These are phyloP conservation scores for Setipinna tenuifilis DNA, from an alignment of 2,797 vertebrate species.

Conservation along the genomic window DNA sequence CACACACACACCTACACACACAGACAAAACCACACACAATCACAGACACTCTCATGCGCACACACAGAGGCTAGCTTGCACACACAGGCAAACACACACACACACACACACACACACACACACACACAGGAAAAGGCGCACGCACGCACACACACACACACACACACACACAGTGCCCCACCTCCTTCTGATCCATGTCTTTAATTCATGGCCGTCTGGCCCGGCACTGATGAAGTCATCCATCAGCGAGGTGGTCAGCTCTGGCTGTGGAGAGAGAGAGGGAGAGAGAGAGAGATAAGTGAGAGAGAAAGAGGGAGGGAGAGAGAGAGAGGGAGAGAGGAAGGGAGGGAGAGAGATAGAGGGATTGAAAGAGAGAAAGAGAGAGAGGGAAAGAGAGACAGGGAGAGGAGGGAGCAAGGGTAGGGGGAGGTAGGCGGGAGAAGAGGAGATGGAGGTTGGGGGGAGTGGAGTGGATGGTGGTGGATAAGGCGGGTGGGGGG, in stretches of 20 bases:
- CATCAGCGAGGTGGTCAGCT: conserved; percentile 71
- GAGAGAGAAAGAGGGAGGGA: conserved; percentile 20
- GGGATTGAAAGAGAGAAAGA: background rate
- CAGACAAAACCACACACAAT: background rate
- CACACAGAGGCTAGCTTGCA: too few relatives aligned
- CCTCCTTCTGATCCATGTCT: conserved; percentile 66
- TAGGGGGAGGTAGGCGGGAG: conserved; percentile 21
- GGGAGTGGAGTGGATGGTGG: background rate
- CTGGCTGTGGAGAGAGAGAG: conserved; percentile 40
- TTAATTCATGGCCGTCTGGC: conserved; percentile 75
- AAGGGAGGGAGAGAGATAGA: conserved; percentile 31
- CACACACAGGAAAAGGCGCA: background rate
- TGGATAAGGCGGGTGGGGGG: background rate
- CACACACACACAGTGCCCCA: conserved; percentile 8
- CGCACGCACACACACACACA: background rate
- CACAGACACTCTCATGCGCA: background rate
- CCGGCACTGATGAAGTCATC: conserved; percentile 82
- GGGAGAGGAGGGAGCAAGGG: conserved; percentile 18
- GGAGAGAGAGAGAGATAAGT: conserved; percentile 39
- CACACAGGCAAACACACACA: background rate
- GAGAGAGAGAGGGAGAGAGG: conserved; percentile 29
- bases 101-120: conserved; percentile 28
- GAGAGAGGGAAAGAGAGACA: conserved; percentile 34
- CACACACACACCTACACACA: too few relatives aligned
- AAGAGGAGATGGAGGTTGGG: background rate